A percentile compares a stretch with the other conserved stretches of the same genome.
These are phyloP conservation scores for Drosophila sordidula DNA, from an alignment of 2,888 invertebrate species.

Conservation along the genomic window DNA sequence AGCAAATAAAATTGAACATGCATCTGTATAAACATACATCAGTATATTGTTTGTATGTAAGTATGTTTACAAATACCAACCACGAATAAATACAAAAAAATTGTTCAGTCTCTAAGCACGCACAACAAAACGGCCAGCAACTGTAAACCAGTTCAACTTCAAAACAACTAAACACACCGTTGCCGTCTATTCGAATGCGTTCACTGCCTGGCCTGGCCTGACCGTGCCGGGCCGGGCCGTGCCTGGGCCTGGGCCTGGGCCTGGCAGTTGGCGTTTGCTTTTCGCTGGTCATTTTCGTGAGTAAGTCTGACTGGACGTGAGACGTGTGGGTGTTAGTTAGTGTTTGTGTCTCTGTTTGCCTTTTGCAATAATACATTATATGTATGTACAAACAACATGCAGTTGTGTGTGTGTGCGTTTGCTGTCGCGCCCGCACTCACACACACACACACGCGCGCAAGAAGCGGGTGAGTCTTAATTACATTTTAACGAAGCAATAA, in stretches of 20 bases:
- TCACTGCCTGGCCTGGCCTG: conserved; percentile 6
- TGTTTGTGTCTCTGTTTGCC: conserved; percentile 22
- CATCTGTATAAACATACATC: conserved; percentile 14
- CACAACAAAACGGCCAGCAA: conserved; percentile 55
- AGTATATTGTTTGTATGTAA: conserved; percentile 1
- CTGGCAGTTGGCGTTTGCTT: conserved; percentile 50
- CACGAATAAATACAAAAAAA: conserved; percentile 34
- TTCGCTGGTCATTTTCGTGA: conserved; percentile 75
- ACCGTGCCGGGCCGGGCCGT: background rate
- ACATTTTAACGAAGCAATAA: conserved; percentile 68
- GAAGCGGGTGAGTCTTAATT: conserved; percentile 74
- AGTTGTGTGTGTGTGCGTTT: conserved; percentile 5
- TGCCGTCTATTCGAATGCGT: conserved; percentile 27
- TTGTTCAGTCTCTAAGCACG: conserved; percentile 57
- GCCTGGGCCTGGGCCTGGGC: conserved; percentile 8
- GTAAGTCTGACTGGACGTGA: conserved; percentile 40
- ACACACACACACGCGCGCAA: conserved; percentile 62
- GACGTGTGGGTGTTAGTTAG: conserved; percentile 32
- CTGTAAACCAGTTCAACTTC: conserved; percentile 82
- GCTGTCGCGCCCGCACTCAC: conserved; percentile 35
- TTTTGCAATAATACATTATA: conserved; percentile 18
- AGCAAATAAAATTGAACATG: conserved; percentile 12
- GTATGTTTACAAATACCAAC: conserved; percentile 18
- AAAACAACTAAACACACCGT: conserved; percentile 73
- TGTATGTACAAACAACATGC: background rate